phyloP scores from a whole-genome alignment of 2,113 vertebrate genomes.

The Pica pica region DNA sequence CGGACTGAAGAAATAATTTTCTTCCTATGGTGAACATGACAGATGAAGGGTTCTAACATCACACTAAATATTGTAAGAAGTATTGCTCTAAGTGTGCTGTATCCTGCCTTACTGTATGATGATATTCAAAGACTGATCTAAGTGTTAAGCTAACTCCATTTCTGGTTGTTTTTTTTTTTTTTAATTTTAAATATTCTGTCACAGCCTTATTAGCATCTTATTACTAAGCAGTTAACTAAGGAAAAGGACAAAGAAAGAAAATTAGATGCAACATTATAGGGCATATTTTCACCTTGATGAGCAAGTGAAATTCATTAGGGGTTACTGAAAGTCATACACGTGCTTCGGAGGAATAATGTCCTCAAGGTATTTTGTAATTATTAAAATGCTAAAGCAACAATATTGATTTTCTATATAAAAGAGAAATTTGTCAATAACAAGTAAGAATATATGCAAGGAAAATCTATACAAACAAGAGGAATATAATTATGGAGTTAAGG shows the following conservation, averaged over 20 bases:
- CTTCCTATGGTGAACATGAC: background rate
- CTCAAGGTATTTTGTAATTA: conserved; percentile 6
- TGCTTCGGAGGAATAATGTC: background rate
- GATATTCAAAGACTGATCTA: background rate
- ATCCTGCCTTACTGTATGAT: background rate
- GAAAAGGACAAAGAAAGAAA: conserved; percentile 49
- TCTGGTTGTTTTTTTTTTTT: background rate
- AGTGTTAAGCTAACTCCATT: background rate
- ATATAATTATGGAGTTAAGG: background rate
- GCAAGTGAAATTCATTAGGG: conserved; percentile 16
- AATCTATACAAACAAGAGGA: background rate
- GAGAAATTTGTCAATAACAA: background rate
- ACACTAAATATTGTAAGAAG: background rate
- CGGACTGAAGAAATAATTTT: background rate
- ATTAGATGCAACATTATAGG: conserved; percentile 28
- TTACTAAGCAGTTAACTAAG: conserved; percentile 34
- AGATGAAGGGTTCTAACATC: background rate
- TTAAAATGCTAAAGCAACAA: background rate
- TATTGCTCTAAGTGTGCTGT: background rate
- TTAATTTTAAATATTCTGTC: background rate
- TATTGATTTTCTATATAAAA: background rate
- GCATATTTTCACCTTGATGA: conserved; percentile 50
- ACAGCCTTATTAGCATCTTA: conserved; percentile 25
- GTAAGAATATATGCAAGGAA: background rate
- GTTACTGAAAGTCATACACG: conserved; percentile 12